Conservation (phyloP, 2,797 vertebrate genomes). For the Parambassis ranga region DNA sequence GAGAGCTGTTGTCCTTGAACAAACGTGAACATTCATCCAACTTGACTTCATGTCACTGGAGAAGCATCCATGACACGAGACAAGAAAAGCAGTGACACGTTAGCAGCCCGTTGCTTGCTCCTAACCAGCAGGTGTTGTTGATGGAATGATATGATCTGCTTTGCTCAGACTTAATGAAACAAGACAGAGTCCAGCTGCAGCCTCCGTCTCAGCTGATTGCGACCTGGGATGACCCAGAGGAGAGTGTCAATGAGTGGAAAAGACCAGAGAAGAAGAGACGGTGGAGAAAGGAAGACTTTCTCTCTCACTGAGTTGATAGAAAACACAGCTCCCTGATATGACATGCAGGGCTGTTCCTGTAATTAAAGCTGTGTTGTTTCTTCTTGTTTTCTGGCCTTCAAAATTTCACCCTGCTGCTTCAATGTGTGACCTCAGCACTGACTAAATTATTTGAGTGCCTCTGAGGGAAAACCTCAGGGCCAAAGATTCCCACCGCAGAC, state of each 20-base stretch:
- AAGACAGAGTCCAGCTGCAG: constrained; percentile 55
- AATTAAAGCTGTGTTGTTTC: constrained; percentile 40
- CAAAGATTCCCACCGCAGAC: constrained; percentile 17
- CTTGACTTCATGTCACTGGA: constrained; percentile 33
- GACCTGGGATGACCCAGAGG: constrained; percentile 58
- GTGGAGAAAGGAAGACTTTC: constrained; percentile 5
- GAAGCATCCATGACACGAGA: constrained; percentile 53
- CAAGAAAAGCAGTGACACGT: constrained; percentile 45
- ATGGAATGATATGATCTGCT: constrained; percentile 66
- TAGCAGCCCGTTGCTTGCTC: constrained; percentile 20
- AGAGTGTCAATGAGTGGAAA: constrained; percentile 25
- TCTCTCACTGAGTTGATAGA: constrained; percentile 17
- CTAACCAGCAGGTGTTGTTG: constrained; percentile 62
- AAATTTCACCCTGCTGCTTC: constrained; percentile 16
- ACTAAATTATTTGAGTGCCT: constrained; percentile 35
- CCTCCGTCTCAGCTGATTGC: constrained; percentile 42
- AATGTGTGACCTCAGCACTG: constrained; percentile 47
- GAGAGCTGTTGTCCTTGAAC: constrained; percentile 52
- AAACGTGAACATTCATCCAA: constrained; percentile 40
- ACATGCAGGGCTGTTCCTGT: constrained; percentile 39
- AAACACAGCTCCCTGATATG: constrained; percentile 31
- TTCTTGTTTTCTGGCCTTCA: constrained; percentile 30
- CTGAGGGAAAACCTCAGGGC: constrained; percentile 36
- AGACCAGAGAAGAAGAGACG: constrained; percentile 13
- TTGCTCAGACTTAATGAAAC: constrained; percentile 68